Evolutionary conservation across 2,797 vertebrate genomes (phyloP).

Genomic region (Australoheros facetus): DNA sequence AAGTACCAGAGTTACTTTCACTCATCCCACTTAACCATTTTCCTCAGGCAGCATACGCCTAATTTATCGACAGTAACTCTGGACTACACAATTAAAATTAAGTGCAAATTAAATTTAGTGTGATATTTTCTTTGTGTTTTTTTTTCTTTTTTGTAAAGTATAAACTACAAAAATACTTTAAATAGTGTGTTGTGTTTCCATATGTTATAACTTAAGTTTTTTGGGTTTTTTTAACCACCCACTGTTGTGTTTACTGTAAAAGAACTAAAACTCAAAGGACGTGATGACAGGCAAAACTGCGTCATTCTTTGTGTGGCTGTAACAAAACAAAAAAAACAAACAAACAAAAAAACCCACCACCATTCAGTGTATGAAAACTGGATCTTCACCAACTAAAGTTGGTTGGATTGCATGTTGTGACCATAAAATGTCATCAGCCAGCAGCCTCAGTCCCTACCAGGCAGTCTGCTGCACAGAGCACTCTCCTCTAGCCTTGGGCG

Average conservation of each 20-base stretch:
- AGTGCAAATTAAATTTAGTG: not conserved
- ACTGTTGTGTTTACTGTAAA: constrained; percentile 43
- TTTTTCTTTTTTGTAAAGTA: not conserved
- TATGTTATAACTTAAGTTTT: constrained; percentile 24
- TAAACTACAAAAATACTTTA: constrained; percentile 1
- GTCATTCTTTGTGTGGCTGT: constrained; percentile 51
- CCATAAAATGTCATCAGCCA: constrained; percentile 85
- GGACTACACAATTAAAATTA: not conserved
- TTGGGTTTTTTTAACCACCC: constrained; percentile 13
- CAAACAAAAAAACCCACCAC: constrained; percentile 17
- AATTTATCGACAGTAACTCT: not conserved
- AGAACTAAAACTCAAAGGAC: constrained; percentile 48
- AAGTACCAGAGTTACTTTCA: not conserved
- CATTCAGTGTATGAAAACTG: constrained; percentile 58
- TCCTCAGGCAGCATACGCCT: not conserved
- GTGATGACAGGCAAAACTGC: constrained; percentile 51
- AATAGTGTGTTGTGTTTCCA: constrained; percentile 11
- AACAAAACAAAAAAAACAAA: constrained; percentile 39
- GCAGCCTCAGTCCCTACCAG: constrained; percentile 77
- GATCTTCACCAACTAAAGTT: constrained; percentile 71
- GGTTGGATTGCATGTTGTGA: constrained; percentile 81
- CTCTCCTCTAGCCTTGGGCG: constrained; percentile 71
- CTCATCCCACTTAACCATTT: not conserved
- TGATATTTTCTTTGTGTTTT: not conserved
- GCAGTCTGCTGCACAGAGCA: constrained; percentile 76